Conservation (phyloP, 2,113 vertebrate genomes). For the Sceloporus undulatus region DNA sequence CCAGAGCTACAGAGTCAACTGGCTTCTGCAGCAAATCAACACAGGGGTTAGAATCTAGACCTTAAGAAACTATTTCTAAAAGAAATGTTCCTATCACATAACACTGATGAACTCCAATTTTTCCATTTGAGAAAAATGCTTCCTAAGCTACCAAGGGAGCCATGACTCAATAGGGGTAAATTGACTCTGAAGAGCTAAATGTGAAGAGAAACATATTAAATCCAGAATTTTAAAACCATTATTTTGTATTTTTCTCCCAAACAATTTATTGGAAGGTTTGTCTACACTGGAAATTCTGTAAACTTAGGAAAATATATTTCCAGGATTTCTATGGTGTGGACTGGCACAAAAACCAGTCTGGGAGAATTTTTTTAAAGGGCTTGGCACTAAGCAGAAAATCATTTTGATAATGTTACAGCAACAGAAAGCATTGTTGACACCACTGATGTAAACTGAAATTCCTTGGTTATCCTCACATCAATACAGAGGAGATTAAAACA, state of each 20-base stretch:
- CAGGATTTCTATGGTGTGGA: conserved; percentile 23
- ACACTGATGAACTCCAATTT: neutral
- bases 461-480: conserved; percentile 46
- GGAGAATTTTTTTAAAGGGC: conserved; percentile 55
- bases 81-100: neutral
- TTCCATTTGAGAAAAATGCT: accelerated
- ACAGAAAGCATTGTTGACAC: conserved; percentile 60
- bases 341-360: conserved; percentile 47
- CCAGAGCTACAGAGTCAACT: neutral
- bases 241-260: conserved; percentile 5
- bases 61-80: neutral
- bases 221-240: neutral
- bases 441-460: conserved; percentile 48
- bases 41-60: accelerated
- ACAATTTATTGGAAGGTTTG: conserved; percentile 9
- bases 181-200: neutral
- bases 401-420: conserved; percentile 46
- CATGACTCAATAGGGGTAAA: neutral
- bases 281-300: neutral
- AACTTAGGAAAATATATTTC: conserved; percentile 4
- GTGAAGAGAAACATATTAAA: neutral
- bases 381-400: conserved; percentile 46
- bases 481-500: conserved; percentile 35
- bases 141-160: neutral
- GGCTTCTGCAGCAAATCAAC: accelerated